Evolutionary conservation across 2,113 vertebrate species (phyloP).

Genomic region (Microtus pennsylvanicus): DNA sequence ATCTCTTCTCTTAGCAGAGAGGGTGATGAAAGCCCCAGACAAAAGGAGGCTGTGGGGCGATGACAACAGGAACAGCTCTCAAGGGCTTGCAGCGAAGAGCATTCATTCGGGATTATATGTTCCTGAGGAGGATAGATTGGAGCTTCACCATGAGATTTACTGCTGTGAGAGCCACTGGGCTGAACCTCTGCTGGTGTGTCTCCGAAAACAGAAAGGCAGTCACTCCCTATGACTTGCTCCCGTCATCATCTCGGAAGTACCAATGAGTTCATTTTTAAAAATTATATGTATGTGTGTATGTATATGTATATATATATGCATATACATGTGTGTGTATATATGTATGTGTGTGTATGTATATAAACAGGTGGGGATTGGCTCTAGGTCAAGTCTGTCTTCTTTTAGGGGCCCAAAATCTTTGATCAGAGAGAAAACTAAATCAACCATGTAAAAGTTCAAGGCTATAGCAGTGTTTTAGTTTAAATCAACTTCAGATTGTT

Average conservation of each 20-base stretch:
- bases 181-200: background rate
- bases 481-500: background rate
- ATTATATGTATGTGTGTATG: background rate
- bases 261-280: background rate
- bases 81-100: background rate
- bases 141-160: too few relatives aligned
- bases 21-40: background rate
- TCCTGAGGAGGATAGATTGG: too few relatives aligned
- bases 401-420: background rate
- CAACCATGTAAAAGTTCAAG: background rate
- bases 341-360: rapidly evolving
- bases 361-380: background rate
- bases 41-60: background rate
- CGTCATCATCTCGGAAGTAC: background rate
- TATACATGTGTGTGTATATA: background rate
- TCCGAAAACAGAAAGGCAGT: background rate
- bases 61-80: background rate
- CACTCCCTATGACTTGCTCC: background rate
- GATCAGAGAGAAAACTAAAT: background rate
- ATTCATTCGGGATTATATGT: background rate
- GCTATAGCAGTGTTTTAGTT: background rate
- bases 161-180: background rate
- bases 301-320: background rate
- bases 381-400: background rate
- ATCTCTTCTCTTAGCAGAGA: background rate